Evolutionary conservation across 2,113 vertebrate species (phyloP), one percentile per base, ranked within the genome.

Genomic region (Carettochelys insculpta): DNA sequence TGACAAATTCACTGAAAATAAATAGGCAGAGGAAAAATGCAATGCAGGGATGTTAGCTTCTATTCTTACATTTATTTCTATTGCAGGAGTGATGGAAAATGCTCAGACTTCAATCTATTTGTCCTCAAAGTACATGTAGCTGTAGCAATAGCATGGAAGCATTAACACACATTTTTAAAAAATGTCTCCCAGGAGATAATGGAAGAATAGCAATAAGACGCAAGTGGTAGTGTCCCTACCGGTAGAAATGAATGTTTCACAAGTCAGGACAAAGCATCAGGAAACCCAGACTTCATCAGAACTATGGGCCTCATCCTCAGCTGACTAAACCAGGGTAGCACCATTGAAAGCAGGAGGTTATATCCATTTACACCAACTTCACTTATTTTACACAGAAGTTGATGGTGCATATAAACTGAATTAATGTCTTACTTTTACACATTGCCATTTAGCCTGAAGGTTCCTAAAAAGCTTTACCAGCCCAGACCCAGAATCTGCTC

Each of bases 361-460:
- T 34, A 53, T 68, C 65, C 31, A 83, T 94, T 86, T 90, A 90
- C 89, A 89, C 71, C 43, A 78, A 71, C 19, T 48, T 16, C 58
- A 9, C 76, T 16, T 83, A 56, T 92, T 92, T n/a, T 89, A 38
- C 50, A 83, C 89, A 92, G 51, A 41, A 86, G 71, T 84, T 56
- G 83, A 84, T 73, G 82, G 48, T 45, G 84, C 75, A 80, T n/a
- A 92, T 29, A 92, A 95, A 92, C 7, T 71, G 89, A 94, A 92
- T 89, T 29, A 56, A 82, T 92, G n/a, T 80, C 51, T 82, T 87
- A 6, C 6, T 86, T 92, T 50, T 92, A 61, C 90, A 48, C 25
- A 75, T 92, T 89, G 80, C 84, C 76, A 84, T 89, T 47, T 88
- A 88, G 80, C 61, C 81, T 65, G 81, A 82, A 83, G 61, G 76